phyloP scores from a whole-genome alignment of 2,113 vertebrate species.

The Paracanthobrama guichenoti region DNA sequence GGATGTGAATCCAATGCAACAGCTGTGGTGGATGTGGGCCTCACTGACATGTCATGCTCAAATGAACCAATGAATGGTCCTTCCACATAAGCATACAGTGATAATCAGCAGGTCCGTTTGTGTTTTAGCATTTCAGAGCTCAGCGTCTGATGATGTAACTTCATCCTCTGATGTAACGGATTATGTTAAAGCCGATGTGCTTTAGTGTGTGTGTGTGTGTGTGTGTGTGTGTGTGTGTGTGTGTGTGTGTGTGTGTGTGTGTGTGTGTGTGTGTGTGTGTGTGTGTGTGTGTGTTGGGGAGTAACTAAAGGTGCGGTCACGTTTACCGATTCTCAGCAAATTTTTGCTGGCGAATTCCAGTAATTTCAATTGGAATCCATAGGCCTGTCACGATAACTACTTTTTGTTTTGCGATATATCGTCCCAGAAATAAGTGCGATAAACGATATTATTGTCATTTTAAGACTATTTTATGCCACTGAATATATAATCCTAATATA shows the following conservation, averaged over 20 bases:
- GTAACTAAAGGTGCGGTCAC: neutral
- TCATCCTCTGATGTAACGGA: conserved; percentile 1
- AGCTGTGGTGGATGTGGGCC: conserved; percentile 17
- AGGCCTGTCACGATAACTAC: no score
- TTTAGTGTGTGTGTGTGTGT: neutral
- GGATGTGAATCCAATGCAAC: conserved; percentile 11
- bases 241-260: no score
- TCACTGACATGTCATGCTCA: conserved; percentile 9
- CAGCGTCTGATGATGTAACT: neutral
- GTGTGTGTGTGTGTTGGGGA: neutral
- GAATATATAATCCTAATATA: no score
- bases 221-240: no score
- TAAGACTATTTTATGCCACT: no score
- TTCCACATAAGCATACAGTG: neutral
- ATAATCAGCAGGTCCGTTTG: neutral
- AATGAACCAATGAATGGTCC: neutral
- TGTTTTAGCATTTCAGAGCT: conserved; percentile 8
- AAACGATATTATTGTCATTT: no score
- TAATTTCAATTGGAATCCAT: neutral
- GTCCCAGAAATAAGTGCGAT: no score
- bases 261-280: no score
- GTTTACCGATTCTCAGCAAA: no score
- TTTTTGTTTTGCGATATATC: no score
- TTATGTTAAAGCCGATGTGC: neutral
- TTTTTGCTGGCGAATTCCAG: neutral